Percentiles rank a stretch among this genome's conserved stretches.
Conservation (phyloP, 2,113 vertebrate species). For the Thunnus maccoyii region DNA sequence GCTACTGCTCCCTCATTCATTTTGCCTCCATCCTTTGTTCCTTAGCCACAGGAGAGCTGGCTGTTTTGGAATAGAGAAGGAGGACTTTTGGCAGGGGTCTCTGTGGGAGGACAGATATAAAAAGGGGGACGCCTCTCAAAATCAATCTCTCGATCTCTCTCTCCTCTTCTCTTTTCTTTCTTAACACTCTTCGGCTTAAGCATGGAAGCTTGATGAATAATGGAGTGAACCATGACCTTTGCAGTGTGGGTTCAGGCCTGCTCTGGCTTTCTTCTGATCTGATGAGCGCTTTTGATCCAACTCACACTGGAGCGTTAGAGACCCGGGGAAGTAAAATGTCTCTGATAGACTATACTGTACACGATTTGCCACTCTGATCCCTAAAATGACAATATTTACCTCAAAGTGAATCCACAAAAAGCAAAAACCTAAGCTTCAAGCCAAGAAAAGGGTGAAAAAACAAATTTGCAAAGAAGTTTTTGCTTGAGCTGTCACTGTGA, state of each 20-base stretch:
- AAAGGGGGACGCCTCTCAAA: constrained; percentile 45
- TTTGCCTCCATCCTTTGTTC: constrained; percentile 50
- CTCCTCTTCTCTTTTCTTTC: constrained; percentile 39
- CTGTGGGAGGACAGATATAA: constrained; percentile 47
- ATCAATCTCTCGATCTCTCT: constrained; percentile 60
- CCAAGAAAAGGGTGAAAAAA: neutral
- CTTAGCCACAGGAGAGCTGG: constrained; percentile 43
- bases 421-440: neutral
- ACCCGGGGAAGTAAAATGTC: constrained; percentile 29
- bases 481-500: neutral
- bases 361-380: constrained; percentile 57
- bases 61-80: constrained; percentile 38
- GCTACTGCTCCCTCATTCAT: constrained; percentile 32
- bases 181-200: constrained; percentile 58
- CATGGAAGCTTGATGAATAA: constrained; percentile 75
- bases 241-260: constrained; percentile 65
- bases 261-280: constrained; percentile 67
- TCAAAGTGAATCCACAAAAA: constrained; percentile 53
- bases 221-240: constrained; percentile 75
- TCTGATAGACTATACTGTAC: constrained; percentile 49
- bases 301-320: constrained; percentile 44
- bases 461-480: constrained; percentile 22
- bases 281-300: constrained; percentile 70
- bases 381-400: constrained; percentile 56
- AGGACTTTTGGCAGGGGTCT: constrained; percentile 52